phyloP scores from a whole-genome alignment of 2,113 vertebrate species.

The Cariama cristata region DNA sequence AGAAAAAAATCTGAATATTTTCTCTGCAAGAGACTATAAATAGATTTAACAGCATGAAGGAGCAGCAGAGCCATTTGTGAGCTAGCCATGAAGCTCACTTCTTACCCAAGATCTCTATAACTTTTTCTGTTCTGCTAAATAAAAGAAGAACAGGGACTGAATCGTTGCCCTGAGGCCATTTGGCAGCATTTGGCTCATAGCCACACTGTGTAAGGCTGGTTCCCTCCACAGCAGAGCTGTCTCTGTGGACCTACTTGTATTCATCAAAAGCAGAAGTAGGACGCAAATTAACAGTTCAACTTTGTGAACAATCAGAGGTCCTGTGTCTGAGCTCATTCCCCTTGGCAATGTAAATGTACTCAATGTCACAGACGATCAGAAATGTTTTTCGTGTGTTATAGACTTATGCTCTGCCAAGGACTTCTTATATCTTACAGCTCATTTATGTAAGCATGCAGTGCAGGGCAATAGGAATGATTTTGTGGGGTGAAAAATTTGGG shows the following conservation, averaged over 20 bases:
- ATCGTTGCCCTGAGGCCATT: neutral
- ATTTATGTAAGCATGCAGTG: neutral
- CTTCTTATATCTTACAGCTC: neutral
- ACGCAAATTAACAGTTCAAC: neutral
- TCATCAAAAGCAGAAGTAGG: neutral
- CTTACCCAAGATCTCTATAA: neutral
- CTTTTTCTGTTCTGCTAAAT: neutral
- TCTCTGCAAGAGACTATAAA: neutral
- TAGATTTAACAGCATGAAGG: neutral
- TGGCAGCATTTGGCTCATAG: neutral
- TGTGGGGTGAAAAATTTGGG: neutral
- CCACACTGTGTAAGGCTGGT: neutral
- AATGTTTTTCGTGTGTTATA: neutral
- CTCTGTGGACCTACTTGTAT: neutral
- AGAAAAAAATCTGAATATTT: neutral
- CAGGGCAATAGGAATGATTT: neutral
- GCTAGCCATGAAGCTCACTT: neutral
- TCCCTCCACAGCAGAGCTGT: neutral
- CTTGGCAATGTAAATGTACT: neutral
- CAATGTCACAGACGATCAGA: neutral
- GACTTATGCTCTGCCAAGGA: neutral
- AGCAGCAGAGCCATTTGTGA: neutral
- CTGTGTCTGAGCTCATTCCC: neutral
- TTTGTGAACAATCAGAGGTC: neutral
- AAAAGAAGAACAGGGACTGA: neutral